Evolutionary conservation across 1,140 invertebrate genomes (phyloP).

Genomic region (Leptinotarsa texana): DNA sequence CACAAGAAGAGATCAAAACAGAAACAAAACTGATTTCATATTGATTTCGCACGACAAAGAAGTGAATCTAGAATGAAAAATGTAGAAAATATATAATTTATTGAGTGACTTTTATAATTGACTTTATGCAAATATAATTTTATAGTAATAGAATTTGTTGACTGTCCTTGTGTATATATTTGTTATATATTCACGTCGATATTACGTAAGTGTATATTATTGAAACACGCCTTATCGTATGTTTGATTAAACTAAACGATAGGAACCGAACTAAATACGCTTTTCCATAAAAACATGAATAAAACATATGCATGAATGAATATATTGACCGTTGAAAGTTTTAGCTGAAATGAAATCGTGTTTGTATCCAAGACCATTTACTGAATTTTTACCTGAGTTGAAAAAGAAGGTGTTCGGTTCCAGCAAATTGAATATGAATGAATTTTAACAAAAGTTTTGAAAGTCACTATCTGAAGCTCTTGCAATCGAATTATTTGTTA

Average conservation of each 20-base stretch:
- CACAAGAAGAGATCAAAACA: no score
- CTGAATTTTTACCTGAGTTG: neutral
- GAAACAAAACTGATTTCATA: no score
- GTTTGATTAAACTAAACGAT: neutral
- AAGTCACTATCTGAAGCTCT: no score
- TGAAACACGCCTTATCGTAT: neutral
- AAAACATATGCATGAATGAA: neutral
- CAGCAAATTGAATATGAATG: no score
- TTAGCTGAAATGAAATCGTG: slow-evolving; percentile 10
- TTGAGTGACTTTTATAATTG: neutral
- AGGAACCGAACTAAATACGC: neutral
- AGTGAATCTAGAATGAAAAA: no score
- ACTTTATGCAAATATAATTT: neutral
- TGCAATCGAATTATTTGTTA: no score
- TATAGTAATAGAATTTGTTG: neutral
- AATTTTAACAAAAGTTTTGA: no score
- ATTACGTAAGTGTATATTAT: neutral
- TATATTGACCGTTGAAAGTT: neutral
- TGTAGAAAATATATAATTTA: no score
- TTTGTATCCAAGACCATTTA: neutral
- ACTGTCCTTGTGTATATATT: neutral
- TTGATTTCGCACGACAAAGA: no score
- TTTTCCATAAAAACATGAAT: neutral
- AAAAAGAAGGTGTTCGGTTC: neutral
- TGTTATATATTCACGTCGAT: neutral